Evolutionary conservation across 2,113 vertebrate genomes (phyloP), one percentile per base, ranked within the genome.

Genomic region (Atrichornis clamosus): DNA sequence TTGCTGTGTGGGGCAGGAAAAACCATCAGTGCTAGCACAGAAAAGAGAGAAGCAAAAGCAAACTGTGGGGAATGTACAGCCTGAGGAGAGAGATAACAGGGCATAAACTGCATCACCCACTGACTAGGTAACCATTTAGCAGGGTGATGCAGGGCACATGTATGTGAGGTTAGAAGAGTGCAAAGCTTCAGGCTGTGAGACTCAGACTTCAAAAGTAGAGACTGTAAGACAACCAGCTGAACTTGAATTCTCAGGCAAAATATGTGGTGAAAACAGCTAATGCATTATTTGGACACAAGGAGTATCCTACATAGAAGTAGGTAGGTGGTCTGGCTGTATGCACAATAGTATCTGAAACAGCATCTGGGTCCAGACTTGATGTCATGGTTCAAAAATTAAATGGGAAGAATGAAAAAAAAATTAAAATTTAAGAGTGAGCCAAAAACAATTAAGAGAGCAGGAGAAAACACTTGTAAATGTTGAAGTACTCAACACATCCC

Each of bases 1-100:
- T 58, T 93, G 41, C 56, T 91, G 28, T 33, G 64, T 46, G 24
- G 33, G 49, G 33, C 79, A 93, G 87, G 90, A 91, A 97, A 96
- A 96, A 18, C 13, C 58, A 95, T 83, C 62, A 93, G 47, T 32
- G 28, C 56, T 3, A 87, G 70, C 37, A 87, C 27, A 87, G 41
- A 85, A 93, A 91, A 58, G 56, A 64, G 60, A 89, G 77, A 93
- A 74, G 42, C n/a, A 91, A 94, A 94, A 82, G 50, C 15, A 65
- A 82, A 68, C 37, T 20, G 56, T 52, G 52, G 46, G 82, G 69
- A 59, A 37, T 58, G 47, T 7, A 65, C 8, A 56, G 30, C 30
- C 60, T 59, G 55, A 95, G 58, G 50, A 78, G 27, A 67, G 18
- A 78, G 41, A 72, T 56, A 70, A 60, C 62, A 35, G 41, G 72